Conservation (phyloP, 2,888 invertebrate genomes). For the Cyclophora punctaria region DNA sequence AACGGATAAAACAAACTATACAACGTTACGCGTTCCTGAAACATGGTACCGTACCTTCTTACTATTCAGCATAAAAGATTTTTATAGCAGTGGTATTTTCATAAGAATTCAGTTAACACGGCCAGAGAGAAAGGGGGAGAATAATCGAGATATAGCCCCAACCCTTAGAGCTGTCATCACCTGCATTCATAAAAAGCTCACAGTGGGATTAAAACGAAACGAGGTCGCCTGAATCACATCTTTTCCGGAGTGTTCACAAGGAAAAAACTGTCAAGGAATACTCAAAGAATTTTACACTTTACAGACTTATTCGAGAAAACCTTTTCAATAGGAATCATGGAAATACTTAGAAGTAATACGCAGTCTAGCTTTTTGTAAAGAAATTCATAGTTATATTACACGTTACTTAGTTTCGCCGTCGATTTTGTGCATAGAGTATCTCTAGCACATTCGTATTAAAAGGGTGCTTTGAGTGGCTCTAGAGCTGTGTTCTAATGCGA, state of each 20-base stretch:
- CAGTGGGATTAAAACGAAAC: constrained; percentile 20
- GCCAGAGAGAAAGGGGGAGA: constrained; percentile 7
- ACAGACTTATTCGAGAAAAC: too few relatives aligned
- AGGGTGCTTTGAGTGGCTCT: too few relatives aligned
- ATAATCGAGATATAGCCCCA: constrained; percentile 8
- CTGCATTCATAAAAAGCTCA: constrained; percentile 12
- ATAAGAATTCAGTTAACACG: constrained; percentile 21
- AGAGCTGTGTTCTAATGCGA: too few relatives aligned
- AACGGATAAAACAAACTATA: constrained; percentile 35
- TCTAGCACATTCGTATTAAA: too few relatives aligned
- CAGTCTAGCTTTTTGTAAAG: too few relatives aligned
- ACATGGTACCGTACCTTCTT: constrained; percentile 28
- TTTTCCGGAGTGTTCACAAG: constrained; percentile 1
- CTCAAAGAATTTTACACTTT: too few relatives aligned
- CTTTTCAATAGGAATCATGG: too few relatives aligned
- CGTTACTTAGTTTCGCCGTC: too few relatives aligned
- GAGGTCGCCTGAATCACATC: constrained; percentile 7
- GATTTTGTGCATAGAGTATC: too few relatives aligned
- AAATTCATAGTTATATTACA: too few relatives aligned
- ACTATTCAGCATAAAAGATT: constrained; percentile 41
- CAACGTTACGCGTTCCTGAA: constrained; percentile 28
- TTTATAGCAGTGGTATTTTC: constrained; percentile 27
- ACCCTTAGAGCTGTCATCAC: constrained; percentile 7
- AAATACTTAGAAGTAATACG: too few relatives aligned
- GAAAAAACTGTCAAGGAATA: background rate